Conservation (phyloP, 2,797 vertebrate species). For the Emys orbicularis region DNA sequence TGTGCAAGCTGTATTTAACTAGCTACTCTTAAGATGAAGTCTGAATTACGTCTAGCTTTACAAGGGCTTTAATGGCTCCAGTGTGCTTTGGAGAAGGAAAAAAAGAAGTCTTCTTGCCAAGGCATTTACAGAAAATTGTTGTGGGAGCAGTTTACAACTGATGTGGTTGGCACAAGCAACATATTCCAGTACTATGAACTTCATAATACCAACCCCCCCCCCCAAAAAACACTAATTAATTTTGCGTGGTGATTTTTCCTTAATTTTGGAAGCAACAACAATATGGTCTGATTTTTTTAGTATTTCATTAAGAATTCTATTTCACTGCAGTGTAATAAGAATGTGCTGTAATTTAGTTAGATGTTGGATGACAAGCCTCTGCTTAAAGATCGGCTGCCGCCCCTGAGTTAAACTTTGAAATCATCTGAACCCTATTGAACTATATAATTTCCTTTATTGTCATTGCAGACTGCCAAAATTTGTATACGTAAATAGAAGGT, state of each 20-base stretch:
- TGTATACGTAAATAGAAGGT: neutral
- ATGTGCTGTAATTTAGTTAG: neutral
- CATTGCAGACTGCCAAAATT: neutral
- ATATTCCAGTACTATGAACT: conserved; percentile 20
- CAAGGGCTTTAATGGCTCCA: conserved; percentile 45
- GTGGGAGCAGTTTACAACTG: conserved; percentile 31
- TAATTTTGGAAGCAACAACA: neutral
- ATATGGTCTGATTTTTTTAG: neutral
- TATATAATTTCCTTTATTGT: neutral
- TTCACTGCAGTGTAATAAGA: neutral
- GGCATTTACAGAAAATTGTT: conserved; percentile 39
- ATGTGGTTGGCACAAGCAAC: conserved; percentile 44
- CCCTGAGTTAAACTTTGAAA: neutral
- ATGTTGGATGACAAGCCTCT: fast-evolving
- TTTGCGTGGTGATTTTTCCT: neutral
- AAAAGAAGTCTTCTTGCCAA: conserved; percentile 32
- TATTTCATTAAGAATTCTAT: neutral
- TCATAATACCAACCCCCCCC: neutral
- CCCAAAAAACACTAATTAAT: no score
- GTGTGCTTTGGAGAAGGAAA: neutral
- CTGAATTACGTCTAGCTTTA: conserved; percentile 14
- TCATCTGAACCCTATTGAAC: neutral
- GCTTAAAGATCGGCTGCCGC: neutral
- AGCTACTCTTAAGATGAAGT: conserved; percentile 34
- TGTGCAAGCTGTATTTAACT: conserved; percentile 26